Evolutionary conservation across 2,888 invertebrate species (phyloP).

Genomic region (Microplitis manilae): DNA sequence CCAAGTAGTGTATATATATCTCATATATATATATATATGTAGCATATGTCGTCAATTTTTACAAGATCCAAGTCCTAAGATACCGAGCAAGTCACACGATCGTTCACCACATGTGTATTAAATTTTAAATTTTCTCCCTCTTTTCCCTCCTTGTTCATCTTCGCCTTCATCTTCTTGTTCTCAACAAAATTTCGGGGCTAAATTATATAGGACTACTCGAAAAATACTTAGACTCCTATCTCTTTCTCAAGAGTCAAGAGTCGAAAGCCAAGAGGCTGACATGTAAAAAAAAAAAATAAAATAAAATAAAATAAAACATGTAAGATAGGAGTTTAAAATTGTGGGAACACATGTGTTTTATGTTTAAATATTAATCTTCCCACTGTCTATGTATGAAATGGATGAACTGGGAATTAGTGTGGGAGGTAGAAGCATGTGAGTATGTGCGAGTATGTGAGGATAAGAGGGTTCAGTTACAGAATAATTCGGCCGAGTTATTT

Average conservation of each 20-base stretch:
- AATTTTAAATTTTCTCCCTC: neutral
- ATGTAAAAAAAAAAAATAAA: slow-evolving; percentile 47
- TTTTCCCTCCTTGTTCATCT: too few species aligned
- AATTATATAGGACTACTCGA: neutral
- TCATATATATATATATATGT: slow-evolving; percentile 37
- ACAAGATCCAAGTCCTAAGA: neutral
- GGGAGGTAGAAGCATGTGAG: neutral
- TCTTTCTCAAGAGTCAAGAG: neutral
- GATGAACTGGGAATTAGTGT: too few species aligned
- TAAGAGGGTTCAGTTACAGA: neutral
- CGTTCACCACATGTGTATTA: neutral
- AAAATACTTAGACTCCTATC: neutral
- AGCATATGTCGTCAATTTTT: neutral
- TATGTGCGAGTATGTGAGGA: neutral
- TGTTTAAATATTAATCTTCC: slow-evolving; percentile 21
- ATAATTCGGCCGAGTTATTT: neutral
- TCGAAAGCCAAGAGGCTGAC: slow-evolving; percentile 32
- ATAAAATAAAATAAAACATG: slow-evolving; percentile 49
- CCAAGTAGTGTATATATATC: too few species aligned
- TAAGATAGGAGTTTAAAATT: slow-evolving; percentile 17
- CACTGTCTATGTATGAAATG: neutral
- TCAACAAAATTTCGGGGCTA: neutral
- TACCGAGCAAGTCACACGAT: neutral
- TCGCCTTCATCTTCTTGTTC: neutral
- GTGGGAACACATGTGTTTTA: slow-evolving; percentile 54